A percentile compares a stretch with the other conserved stretches of the same genome.
Evolutionary conservation across 2,113 vertebrate genomes (phyloP).

Genomic region (Reinhardtius hippoglossoides): DNA sequence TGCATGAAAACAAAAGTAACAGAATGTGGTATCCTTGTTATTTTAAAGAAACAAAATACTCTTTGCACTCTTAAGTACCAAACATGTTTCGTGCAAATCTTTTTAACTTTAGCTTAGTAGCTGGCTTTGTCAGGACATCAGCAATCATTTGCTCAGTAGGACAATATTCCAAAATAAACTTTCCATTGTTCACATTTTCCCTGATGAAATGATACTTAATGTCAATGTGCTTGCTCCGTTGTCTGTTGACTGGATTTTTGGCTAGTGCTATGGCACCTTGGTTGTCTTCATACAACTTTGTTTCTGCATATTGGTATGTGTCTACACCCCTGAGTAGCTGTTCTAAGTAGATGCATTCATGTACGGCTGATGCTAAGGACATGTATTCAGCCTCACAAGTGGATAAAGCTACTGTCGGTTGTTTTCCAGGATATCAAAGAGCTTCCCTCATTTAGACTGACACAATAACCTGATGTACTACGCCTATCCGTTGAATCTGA

Average conservation of each 20-base stretch:
- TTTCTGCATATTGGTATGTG: background rate
- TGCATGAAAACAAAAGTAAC: too few relatives aligned
- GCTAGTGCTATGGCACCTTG: constrained; percentile 10
- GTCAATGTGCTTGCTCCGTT: constrained; percentile 16
- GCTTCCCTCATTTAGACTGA: background rate
- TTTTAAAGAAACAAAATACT: too few relatives aligned
- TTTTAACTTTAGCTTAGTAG: too few relatives aligned
- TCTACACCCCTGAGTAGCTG: constrained; percentile 3
- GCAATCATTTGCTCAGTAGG: too few relatives aligned
- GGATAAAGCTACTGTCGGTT: constrained; percentile 2
- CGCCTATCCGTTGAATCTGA: background rate
- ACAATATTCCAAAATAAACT: too few relatives aligned
- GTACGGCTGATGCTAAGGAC: constrained; percentile 11
- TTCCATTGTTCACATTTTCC: too few relatives aligned
- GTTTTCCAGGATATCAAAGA: constrained; percentile 24
- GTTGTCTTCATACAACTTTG: constrained; percentile 19
- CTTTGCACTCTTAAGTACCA: too few relatives aligned
- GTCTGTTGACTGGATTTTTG: constrained; percentile 18
- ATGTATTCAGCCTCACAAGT: constrained; percentile 23
- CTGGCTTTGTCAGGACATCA: too few relatives aligned
- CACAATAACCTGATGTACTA: constrained; percentile 19
- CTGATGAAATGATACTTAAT: constrained; percentile 27
- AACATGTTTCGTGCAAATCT: too few relatives aligned
- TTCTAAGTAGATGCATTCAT: background rate
- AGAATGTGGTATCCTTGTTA: too few relatives aligned